These are phyloP conservation scores for Onthophagus taurus DNA, from an alignment of 1,140 invertebrate species.

Conservation along the genomic window DNA sequence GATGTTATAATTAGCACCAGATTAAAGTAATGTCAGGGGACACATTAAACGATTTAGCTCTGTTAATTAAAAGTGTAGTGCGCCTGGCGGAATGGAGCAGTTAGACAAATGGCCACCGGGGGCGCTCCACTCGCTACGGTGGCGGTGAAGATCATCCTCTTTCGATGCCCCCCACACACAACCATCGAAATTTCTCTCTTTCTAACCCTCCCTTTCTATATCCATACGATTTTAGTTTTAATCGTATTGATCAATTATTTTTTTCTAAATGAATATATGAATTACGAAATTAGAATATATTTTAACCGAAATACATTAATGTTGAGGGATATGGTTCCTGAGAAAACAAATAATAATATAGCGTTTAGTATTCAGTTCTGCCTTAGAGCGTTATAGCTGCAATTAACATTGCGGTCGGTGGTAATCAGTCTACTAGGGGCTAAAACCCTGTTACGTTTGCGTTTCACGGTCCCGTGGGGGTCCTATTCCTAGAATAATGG, in stretches of 20 bases:
- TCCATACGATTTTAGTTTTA: no score
- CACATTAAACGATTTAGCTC: slow-evolving; percentile 42
- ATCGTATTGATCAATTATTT: no score
- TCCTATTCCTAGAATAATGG: slow-evolving; percentile 4
- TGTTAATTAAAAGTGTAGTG: slow-evolving; percentile 41
- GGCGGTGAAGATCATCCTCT: not conserved
- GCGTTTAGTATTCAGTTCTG: slow-evolving; percentile 22
- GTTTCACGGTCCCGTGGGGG: slow-evolving; percentile 1
- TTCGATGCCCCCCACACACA: no score
- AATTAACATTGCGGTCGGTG: slow-evolving; percentile 27
- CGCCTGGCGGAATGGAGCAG: slow-evolving; percentile 27
- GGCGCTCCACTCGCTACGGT: slow-evolving; percentile 15
- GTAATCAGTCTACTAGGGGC: slow-evolving; percentile 28
- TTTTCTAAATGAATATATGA: no score
- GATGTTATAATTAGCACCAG: slow-evolving; percentile 41
- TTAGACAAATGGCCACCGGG: slow-evolving; percentile 32
- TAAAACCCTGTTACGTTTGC: slow-evolving; percentile 6
- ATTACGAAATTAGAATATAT: no score
- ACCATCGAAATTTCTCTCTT: no score
- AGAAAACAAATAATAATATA: slow-evolving; percentile 10
- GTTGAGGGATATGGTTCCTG: no score
- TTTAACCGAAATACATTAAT: no score
- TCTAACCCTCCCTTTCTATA: no score
- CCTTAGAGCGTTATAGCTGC: slow-evolving; percentile 23
- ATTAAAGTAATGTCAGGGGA: slow-evolving; percentile 42